These are phyloP conservation scores for Artibeus lituratus DNA, from an alignment of 2,797 vertebrate genomes.

Conservation along the genomic window DNA sequence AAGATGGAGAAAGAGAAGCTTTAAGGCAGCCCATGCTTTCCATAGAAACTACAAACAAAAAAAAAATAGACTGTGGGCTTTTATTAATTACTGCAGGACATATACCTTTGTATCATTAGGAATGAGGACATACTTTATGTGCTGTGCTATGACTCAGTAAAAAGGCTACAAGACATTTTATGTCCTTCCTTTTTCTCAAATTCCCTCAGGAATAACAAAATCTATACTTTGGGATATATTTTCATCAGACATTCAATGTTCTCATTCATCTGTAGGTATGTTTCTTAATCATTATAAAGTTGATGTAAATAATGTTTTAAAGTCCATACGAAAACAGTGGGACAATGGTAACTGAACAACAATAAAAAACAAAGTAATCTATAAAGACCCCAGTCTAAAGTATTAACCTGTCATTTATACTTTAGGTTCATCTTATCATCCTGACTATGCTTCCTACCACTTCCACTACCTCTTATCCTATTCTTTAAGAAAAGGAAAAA, in stretches of 20 bases:
- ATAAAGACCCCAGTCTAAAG: background rate
- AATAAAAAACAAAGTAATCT: too few species aligned
- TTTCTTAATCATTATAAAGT: background rate
- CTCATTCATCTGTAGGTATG: background rate
- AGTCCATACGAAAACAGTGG: background rate
- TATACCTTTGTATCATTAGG: background rate
- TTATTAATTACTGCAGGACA: background rate
- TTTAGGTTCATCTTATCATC: background rate
- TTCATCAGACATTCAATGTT: background rate
- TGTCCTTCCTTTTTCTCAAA: background rate
- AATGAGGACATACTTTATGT: background rate
- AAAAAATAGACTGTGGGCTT: background rate
- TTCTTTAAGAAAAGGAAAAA: conserved; percentile 9
- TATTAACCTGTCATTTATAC: background rate
- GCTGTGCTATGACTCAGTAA: background rate
- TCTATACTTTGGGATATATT: background rate
- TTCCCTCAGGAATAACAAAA: background rate
- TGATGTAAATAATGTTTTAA: background rate
- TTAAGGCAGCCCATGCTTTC: background rate
- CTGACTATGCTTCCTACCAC: background rate
- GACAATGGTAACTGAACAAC: too few species aligned
- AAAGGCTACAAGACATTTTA: background rate
- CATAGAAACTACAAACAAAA: background rate
- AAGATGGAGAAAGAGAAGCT: background rate
- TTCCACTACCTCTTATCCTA: background rate